These are phyloP conservation scores for Zoanthus sociatus DNA, from an alignment of 92 coral and sea anemone species.

Conservation along the genomic window DNA sequence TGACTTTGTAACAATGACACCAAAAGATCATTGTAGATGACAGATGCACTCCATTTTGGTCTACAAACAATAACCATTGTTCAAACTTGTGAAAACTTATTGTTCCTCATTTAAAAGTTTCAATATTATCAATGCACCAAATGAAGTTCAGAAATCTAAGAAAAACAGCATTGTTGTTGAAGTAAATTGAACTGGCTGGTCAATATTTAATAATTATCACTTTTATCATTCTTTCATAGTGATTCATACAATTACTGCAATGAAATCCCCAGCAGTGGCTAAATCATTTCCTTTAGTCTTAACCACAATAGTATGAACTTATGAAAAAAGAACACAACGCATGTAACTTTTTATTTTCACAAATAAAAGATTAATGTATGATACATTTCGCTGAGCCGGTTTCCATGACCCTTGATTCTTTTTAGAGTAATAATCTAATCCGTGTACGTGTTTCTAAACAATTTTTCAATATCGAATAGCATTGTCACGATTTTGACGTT, in stretches of 20 bases:
- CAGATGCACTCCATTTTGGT: background rate
- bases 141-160: background rate
- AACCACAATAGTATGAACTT: background rate
- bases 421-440: conserved; percentile 8
- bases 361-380: background rate
- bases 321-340: background rate
- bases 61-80: conserved; percentile 22
- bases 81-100: conserved; percentile 22
- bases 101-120: background rate
- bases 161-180: background rate
- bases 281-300: background rate
- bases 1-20: conserved; percentile 30
- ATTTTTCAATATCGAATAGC: conserved; percentile 36
- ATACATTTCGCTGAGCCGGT: background rate
- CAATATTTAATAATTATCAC: background rate
- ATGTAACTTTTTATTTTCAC: background rate
- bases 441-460: conserved; percentile 9
- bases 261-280: background rate
- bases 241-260: background rate
- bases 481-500: conserved; percentile 31
- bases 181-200: background rate
- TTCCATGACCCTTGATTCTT: conserved; percentile 18
- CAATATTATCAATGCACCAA: background rate
- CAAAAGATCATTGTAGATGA: conserved; percentile 12
- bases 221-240: background rate